These are phyloP conservation scores for Iselma pallidipennis DNA, from an alignment of 2,888 invertebrate species.

Conservation along the genomic window DNA sequence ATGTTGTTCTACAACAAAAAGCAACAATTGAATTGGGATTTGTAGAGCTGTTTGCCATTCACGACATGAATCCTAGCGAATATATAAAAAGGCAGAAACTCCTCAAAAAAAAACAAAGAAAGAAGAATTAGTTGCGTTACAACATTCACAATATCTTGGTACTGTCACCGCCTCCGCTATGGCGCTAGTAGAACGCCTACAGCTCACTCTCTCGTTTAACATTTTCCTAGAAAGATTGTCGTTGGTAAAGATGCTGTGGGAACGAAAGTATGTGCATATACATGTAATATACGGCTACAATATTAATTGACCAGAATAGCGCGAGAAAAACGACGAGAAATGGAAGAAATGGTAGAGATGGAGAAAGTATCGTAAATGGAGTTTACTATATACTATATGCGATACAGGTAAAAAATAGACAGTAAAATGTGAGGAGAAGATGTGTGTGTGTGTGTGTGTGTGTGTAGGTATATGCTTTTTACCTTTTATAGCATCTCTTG, in stretches of 20 bases:
- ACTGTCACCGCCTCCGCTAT: not conserved
- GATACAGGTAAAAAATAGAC: too few species aligned
- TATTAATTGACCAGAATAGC: too few species aligned
- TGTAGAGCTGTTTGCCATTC: not conserved
- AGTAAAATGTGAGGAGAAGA: not conserved
- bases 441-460: constrained; percentile 1
- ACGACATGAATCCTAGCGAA: not conserved
- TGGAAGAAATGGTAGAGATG: too few species aligned
- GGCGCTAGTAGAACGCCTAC: not conserved
- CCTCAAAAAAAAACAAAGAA: not conserved
- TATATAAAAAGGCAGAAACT: not conserved
- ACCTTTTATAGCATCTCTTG: constrained; percentile 57
- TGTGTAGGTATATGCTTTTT: too few species aligned
- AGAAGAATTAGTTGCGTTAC: not conserved
- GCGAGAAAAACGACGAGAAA: too few species aligned
- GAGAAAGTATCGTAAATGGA: too few species aligned
- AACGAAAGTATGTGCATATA: not conserved
- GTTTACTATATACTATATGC: too few species aligned
- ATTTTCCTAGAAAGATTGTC: not conserved
- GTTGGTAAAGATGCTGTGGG: not conserved
- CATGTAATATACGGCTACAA: too few species aligned
- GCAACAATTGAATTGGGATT: not conserved
- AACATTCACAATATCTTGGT: not conserved
- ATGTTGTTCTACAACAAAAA: not conserved
- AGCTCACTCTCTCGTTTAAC: not conserved